Conservation (phyloP, 2,113 vertebrate species). For the Suncus etruscus region DNA sequence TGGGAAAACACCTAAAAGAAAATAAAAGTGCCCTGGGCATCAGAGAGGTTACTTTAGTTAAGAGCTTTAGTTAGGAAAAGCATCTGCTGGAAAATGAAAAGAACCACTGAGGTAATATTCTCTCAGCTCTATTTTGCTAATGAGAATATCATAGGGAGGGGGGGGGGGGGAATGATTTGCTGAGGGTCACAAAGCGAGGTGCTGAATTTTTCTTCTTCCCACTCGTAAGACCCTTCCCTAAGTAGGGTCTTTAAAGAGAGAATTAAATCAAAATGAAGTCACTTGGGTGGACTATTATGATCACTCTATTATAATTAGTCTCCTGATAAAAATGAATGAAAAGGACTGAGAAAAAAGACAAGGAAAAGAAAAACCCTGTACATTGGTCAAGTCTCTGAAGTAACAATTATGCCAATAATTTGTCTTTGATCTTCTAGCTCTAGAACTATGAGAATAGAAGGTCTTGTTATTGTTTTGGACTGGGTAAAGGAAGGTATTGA, state of each 20-base stretch:
- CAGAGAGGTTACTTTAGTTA: background rate
- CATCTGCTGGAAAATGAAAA: background rate
- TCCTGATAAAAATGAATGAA: background rate
- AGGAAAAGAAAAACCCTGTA: background rate
- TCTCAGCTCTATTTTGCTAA: background rate
- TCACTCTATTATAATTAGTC: background rate
- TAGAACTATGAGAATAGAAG: background rate
- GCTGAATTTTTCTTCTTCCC: background rate
- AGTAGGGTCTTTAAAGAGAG: constrained; percentile 18
- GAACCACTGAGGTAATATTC: background rate
- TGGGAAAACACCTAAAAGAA: constrained; percentile 6
- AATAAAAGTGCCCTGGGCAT: background rate
- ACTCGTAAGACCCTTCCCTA: background rate
- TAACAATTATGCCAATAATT: background rate
- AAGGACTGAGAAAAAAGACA: background rate
- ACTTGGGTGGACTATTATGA: background rate
- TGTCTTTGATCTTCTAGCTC: background rate
- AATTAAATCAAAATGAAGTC: background rate
- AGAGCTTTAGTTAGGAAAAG: background rate
- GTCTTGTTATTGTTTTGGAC: background rate
- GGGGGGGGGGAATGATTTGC: background rate
- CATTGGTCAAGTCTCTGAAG: background rate
- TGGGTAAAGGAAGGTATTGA: too few species aligned
- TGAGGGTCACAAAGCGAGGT: background rate
- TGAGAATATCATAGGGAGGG: background rate